Conservation (phyloP, 2,797 vertebrate genomes). For the Muscicapa comitata region DNA sequence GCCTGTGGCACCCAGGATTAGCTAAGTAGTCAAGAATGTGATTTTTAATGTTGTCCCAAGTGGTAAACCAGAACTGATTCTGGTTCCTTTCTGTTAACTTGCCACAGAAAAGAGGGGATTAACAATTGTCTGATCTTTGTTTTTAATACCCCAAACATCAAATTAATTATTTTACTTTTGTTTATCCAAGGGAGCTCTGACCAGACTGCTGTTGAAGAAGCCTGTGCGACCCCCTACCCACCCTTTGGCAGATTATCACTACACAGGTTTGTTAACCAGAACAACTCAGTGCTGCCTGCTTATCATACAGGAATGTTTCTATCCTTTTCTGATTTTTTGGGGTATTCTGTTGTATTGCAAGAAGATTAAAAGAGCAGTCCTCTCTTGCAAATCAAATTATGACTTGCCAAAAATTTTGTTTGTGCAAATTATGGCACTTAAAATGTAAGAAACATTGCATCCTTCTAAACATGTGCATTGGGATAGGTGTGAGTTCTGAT, state of each 20-base stretch:
- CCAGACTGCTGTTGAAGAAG: constrained; percentile 85
- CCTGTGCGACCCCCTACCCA: constrained; percentile 81
- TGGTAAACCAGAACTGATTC: neutral
- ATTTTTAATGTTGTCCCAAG: neutral
- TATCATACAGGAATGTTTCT: neutral
- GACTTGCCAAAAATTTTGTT: neutral
- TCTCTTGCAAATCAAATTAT: neutral
- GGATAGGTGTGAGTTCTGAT: neutral
- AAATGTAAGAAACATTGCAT: neutral
- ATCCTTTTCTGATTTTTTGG: neutral
- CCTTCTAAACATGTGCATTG: neutral
- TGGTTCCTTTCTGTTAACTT: neutral
- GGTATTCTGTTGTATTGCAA: neutral
- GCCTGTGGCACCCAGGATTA: neutral
- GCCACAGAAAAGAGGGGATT: neutral
- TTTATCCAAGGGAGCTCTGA: constrained; percentile 83
- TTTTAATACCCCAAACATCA: neutral
- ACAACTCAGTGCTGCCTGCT: neutral
- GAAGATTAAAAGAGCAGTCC: neutral
- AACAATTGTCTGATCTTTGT: neutral
- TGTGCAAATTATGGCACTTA: neutral
- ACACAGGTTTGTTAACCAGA: constrained; percentile 83
- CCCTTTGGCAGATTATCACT: constrained; percentile 88
- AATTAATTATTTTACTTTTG: neutral
- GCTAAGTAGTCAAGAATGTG: neutral